Base-by-base conservation (phyloP, 2,888 invertebrate species). In the Piscicola geometra region DNA sequence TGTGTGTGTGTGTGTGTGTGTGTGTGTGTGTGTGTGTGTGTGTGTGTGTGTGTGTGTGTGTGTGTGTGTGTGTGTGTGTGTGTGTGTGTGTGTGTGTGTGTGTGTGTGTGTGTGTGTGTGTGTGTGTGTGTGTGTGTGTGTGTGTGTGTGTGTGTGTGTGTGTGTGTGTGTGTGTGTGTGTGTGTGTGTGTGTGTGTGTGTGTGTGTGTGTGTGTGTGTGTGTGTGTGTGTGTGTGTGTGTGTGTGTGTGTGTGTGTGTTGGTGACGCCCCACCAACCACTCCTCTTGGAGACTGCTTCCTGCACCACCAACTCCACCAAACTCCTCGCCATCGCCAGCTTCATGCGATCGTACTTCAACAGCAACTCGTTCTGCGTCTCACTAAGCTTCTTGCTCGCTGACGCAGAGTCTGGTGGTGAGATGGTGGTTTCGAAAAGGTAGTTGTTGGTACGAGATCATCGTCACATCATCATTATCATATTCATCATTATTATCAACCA, bases 341-440 rank as follows among this genome's bases (percentile, higher is more conserved):
- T 71, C 25, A 71, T 71, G 18, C 50, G 47, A 32, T 71, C 71
- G 41, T 32, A 71, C 28, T 25, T 71, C 5, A 71, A 32, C 25
- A 32, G 15, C 41, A 30, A 18, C 52, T 50, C 52, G 12, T 18
- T 50, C 52, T 18, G 15, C 18, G 12, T 18, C 52, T 50, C 52
- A 18, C 52, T 50, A 12, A 18, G 15, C 18, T 18, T 50, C 52
- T 50, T 50, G 12, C 18, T 50, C 18, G 12, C 52, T 50, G 15
- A 18, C 52, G 12, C 52, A 18, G 12, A 18, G 15, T 50, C 52
- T 50, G 12, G 12, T 50, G 52, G 15, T 50, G 52, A 12, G 12
- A 50, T 50, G 15, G 52, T 50, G 52, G 15, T 50, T 12, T 18
- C 18, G 52, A 18, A 18, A 18, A 50, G 12, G 15, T 12, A 18